phyloP scores from a whole-genome alignment of 1,140 invertebrate species.

The Drosophila sulfurigaster region DNA sequence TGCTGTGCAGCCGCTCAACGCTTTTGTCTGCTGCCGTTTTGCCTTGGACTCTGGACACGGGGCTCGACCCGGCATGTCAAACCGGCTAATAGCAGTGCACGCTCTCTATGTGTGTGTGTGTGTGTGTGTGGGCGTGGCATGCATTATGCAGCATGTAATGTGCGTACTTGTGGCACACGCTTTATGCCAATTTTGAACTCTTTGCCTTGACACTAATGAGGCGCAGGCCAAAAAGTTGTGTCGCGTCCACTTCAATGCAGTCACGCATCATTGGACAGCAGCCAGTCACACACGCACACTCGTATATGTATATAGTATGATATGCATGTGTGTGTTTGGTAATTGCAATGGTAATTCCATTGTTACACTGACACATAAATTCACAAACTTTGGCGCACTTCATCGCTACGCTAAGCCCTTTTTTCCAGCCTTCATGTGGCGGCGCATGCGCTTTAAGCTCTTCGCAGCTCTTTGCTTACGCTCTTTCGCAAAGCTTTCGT shows the following conservation, averaged over 20 bases:
- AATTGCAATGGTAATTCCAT: constrained; percentile 68
- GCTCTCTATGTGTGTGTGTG: neutral
- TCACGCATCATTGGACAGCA: constrained; percentile 31
- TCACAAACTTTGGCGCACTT: neutral
- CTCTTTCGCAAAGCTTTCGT: constrained; percentile 12
- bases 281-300: constrained; percentile 16
- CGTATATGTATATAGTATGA: neutral
- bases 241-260: constrained; percentile 49
- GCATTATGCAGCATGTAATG: constrained; percentile 60
- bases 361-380: constrained; percentile 79
- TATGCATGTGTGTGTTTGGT: constrained; percentile 17
- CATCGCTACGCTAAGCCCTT: constrained; percentile 7
- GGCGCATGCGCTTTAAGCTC: constrained; percentile 71
- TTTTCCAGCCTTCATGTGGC: constrained; percentile 64
- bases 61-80: constrained; percentile 46
- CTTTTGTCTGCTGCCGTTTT: constrained; percentile 35
- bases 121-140: constrained; percentile 60
- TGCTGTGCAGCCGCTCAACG: constrained; percentile 45
- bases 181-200: constrained; percentile 71
- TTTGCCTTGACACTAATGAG: constrained; percentile 80
- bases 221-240: constrained; percentile 32
- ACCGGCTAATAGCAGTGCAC: constrained; percentile 36
- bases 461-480: constrained; percentile 23
- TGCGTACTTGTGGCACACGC: constrained; percentile 66
- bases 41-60: constrained; percentile 50